A percentile compares a stretch with the other conserved stretches of the same genome.
Evolutionary conservation across 1,140 invertebrate species (phyloP).

Genomic region (Diabrotica virgifera): DNA sequence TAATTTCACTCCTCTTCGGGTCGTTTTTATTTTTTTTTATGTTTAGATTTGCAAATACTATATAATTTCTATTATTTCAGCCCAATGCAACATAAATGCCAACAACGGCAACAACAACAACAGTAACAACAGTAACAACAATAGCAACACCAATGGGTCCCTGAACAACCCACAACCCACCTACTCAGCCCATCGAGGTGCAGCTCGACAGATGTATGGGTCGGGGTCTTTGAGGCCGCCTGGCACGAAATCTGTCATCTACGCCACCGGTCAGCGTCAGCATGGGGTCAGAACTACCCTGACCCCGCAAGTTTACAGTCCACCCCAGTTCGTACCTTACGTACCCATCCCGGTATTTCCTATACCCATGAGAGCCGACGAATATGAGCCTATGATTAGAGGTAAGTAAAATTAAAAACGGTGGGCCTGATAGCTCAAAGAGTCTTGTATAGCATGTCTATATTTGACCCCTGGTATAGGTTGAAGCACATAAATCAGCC

Average conservation of each 20-base stretch:
- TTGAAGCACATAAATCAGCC: too few relatives aligned
- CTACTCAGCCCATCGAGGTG: conserved; percentile 51
- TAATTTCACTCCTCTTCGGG: too few relatives aligned
- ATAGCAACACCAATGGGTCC: conserved; percentile 14
- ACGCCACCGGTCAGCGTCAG: conserved; percentile 32
- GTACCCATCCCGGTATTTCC: conserved; percentile 6
- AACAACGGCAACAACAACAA: too few relatives aligned
- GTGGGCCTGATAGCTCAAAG: too few relatives aligned
- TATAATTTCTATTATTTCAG: too few relatives aligned
- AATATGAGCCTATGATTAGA: conserved; percentile 8
- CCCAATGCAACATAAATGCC: too few relatives aligned
- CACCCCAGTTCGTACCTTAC: neutral
- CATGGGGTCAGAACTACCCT: conserved; percentile 35
- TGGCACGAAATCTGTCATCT: conserved; percentile 37
- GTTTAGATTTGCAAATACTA: too few relatives aligned
- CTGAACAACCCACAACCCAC: conserved; percentile 23
- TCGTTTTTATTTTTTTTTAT: too few relatives aligned
- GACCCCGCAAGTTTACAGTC: conserved; percentile 22
- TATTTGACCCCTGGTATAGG: too few relatives aligned
- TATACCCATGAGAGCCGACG: neutral
- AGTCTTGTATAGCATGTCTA: too few relatives aligned
- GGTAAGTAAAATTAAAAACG: too few relatives aligned
- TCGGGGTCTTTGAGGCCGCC: conserved; percentile 53
- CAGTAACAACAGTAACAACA: neutral
- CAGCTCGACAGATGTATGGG: conserved; percentile 58